phyloP scores from a whole-genome alignment of 2,113 vertebrate genomes.

The Xenus cinereus region DNA sequence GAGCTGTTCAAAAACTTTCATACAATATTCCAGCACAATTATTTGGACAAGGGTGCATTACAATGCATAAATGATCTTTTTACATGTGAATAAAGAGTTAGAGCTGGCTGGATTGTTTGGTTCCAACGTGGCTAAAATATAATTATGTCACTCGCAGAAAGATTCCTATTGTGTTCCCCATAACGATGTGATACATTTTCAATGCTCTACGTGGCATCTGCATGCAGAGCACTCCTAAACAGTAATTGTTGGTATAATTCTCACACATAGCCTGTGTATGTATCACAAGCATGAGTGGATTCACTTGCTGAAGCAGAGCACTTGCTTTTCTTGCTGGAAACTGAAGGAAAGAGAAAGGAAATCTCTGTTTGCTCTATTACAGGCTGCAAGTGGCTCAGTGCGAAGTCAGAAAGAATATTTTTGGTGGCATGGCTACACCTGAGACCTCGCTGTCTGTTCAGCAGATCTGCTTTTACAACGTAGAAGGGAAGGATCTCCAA shows the following conservation, averaged over 20 bases:
- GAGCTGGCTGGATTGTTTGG: background rate
- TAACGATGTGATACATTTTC: background rate
- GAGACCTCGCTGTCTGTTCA: background rate
- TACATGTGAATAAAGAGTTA: constrained; percentile 19
- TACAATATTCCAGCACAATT: constrained; percentile 16
- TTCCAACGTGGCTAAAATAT: background rate
- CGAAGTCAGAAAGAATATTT: background rate
- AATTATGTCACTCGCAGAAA: constrained; percentile 1
- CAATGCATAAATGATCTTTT: constrained; percentile 24
- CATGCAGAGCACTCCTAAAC: constrained; percentile 24
- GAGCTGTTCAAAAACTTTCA: constrained; percentile 5
- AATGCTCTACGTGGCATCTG: background rate
- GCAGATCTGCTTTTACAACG: background rate
- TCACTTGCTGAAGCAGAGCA: constrained; percentile 1
- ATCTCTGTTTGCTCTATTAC: background rate
- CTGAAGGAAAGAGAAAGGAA: background rate
- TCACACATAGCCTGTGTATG: background rate
- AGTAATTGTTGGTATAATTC: constrained; percentile 31
- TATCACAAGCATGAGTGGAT: background rate
- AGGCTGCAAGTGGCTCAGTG: background rate
- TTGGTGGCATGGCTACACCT: background rate
- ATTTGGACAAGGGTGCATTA: background rate
- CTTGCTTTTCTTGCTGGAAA: background rate
- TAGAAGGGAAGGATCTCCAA: background rate
- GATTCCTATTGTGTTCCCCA: constrained; percentile 32